These are phyloP conservation scores for Toxotes lorentzi DNA, from an alignment of 2,797 vertebrate species.

Conservation along the genomic window DNA sequence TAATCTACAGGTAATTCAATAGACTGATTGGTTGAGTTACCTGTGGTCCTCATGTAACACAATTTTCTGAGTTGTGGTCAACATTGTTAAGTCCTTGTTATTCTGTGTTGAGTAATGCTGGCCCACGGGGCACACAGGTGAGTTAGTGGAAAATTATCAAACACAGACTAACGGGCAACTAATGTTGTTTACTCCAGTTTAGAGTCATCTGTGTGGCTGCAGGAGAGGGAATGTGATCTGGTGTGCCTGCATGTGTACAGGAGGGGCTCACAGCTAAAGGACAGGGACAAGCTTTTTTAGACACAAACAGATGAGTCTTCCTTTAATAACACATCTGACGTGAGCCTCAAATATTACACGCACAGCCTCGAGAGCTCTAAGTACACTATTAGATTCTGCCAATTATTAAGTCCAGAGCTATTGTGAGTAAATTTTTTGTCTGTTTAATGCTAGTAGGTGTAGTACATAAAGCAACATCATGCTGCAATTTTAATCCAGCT, in stretches of 20 bases:
- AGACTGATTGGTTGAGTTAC: constrained; percentile 18
- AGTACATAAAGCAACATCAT: constrained; percentile 23
- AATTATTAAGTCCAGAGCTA: background rate
- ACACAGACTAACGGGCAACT: constrained; percentile 27
- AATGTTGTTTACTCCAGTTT: constrained; percentile 47
- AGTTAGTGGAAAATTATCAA: constrained; percentile 20
- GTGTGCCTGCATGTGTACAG: constrained; percentile 6
- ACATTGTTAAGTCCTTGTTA: constrained; percentile 29
- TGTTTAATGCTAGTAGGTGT: background rate
- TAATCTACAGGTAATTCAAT: constrained; percentile 25
- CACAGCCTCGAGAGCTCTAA: background rate
- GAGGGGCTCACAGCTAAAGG: constrained; percentile 19
- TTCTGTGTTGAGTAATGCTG: constrained; percentile 39
- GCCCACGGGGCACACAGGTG: constrained; percentile 31
- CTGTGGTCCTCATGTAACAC: constrained; percentile 13
- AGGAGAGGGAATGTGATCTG: constrained; percentile 15
- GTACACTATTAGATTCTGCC: background rate
- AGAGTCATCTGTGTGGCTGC: constrained; percentile 31
- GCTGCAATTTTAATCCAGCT: constrained; percentile 32
- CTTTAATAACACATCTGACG: constrained; percentile 4
- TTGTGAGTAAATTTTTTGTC: background rate
- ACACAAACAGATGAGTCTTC: background rate
- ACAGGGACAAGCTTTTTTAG: constrained; percentile 8
- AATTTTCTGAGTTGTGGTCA: constrained; percentile 28
- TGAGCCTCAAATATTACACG: constrained; percentile 5